A percentile compares a stretch with the other conserved stretches of the same genome.
Conservation (phyloP, 2,888 invertebrate species). For the Thymelicus lineola region DNA sequence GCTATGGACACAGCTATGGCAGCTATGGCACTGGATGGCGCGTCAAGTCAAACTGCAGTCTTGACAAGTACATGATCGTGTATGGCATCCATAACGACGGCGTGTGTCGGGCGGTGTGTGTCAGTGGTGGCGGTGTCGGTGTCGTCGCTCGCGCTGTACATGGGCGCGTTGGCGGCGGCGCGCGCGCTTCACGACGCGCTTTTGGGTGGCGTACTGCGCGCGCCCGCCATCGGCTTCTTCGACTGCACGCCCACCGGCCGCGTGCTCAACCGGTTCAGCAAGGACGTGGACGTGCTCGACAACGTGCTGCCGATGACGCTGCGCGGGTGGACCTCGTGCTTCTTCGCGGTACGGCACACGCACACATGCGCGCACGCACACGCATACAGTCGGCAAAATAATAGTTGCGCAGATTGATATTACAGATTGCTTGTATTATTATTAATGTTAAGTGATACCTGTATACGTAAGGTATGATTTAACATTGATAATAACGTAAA, state of each 20-base stretch:
- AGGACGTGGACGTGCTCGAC: constrained; percentile 90
- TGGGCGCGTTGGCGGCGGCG: constrained; percentile 87
- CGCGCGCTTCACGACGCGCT: constrained; percentile 87
- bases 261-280: constrained; percentile 91
- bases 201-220: constrained; percentile 87
- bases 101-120: constrained; percentile 42
- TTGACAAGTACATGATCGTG: no score
- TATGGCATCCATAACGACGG: no score
- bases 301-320: constrained; percentile 89
- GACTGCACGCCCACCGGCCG: constrained; percentile 93
- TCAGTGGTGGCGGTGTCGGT: constrained; percentile 88
- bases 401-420: no score
- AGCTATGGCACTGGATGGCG: no score
- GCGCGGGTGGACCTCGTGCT: constrained; percentile 88
- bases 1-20: no score
- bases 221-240: constrained; percentile 90
- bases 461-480: no score
- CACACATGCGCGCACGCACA: background rate
- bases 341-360: constrained; percentile 84
- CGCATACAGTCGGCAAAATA: no score
- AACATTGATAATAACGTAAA: no score
- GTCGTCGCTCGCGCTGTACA: constrained; percentile 87
- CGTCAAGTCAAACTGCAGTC: no score
- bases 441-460: no score
- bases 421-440: no score